Base-by-base conservation (phyloP, 2,888 invertebrate genomes). In the Lycaena phlaeas region DNA sequence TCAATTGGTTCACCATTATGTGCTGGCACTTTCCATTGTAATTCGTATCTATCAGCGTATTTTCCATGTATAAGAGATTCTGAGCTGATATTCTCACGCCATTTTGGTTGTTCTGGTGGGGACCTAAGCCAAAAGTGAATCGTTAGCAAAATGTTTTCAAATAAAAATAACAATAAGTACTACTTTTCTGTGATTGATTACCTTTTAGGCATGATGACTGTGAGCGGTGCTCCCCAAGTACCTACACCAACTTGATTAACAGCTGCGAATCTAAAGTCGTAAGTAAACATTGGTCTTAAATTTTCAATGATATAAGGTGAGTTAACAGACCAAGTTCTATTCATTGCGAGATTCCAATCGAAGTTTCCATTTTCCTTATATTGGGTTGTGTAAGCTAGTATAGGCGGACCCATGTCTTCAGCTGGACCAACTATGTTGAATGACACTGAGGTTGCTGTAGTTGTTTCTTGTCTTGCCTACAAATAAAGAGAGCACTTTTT, bases 1-100 rank as follows among this genome's bases (percentile, higher is more conserved):
- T 93, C 92, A 60, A 96, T 95, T 15, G 91, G 92, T 73, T 94
- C 94, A 5, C 96, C 96, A 72, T 96, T 96, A 64, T 96, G 93
- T 38, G 91, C 90, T 0, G 96, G 95, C 38, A 92, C 89, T 57
- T 89, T 89, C 96, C 96, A 96, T 61, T 90, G 87, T 12, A 96
- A 70, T 61, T 94, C 93, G 64, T 90, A 95, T 63, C 90, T 90
- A 73, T 93, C 91, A 15, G 90, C 90, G 67, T 89, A 94, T 28
- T 72, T 81, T 40, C 79, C 79, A 52, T 81, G 77, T 42, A 74
- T 66, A 40, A 84, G 64, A 7, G 82, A 81, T 61, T 82, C 81
- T 2, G 82, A 67, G 43, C 69, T 81, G 18, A 73, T 56, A 17
- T 68, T 58, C 53, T 81, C 79, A 52, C 82, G 69, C 84, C 84